Percentiles rank a stretch among this genome's conserved stretches.
Conservation (phyloP, 2,888 invertebrate genomes). For the Ormyrus pomaceus region DNA sequence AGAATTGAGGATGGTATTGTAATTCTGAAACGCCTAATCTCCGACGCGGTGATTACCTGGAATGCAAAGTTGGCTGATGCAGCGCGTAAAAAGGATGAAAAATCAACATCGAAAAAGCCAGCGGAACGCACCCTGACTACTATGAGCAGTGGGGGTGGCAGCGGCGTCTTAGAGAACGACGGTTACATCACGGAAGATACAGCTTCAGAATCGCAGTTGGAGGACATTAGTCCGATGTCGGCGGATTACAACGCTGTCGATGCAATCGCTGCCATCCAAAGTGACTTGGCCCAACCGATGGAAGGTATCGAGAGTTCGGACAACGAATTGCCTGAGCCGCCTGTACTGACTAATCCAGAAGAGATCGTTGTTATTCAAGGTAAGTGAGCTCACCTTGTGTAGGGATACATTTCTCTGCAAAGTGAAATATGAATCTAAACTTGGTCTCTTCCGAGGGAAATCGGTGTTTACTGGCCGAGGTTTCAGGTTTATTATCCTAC, state of each 20-base stretch:
- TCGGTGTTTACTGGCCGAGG: too few relatives aligned
- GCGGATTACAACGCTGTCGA: constrained; percentile 73
- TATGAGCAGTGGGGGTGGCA: constrained; percentile 50
- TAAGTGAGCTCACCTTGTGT: not conserved
- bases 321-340: constrained; percentile 61
- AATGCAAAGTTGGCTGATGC: constrained; percentile 78
- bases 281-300: constrained; percentile 39
- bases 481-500: too few relatives aligned
- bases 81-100: constrained; percentile 72
- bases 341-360: constrained; percentile 64
- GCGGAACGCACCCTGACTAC: constrained; percentile 63
- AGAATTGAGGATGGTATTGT: constrained; percentile 80
- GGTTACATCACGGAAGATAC: constrained; percentile 72
- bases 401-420: too few relatives aligned
- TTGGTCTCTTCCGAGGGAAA: too few relatives aligned
- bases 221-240: constrained; percentile 71
- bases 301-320: constrained; percentile 67
- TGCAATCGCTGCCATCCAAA: constrained; percentile 65
- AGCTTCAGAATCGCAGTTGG: constrained; percentile 72
- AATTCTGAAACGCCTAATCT: constrained; percentile 81
- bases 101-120: constrained; percentile 65
- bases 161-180: constrained; percentile 65
- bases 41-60: constrained; percentile 85
- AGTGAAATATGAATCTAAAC: too few relatives aligned
- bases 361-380: constrained; percentile 68